phyloP scores from a whole-genome alignment of 1,140 invertebrate genomes.

The Ectropis grisescens region DNA sequence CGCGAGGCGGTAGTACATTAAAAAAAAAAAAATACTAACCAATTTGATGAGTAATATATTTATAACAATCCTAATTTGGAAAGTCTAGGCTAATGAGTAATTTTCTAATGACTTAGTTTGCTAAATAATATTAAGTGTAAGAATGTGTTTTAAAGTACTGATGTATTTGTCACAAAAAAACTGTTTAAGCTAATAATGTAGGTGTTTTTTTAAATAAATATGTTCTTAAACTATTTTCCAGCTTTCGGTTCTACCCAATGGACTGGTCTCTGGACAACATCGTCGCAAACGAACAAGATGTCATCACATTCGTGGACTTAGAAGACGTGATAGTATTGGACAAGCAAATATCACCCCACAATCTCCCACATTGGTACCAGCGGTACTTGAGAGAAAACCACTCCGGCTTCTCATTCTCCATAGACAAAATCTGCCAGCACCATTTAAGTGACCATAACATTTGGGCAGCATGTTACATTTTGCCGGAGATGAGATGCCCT shows the following conservation, averaged over 20 bases:
- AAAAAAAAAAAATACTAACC: no score
- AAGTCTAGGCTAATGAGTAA: no score
- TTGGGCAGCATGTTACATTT: conserved; percentile 55
- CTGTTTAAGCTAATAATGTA: no score
- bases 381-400: conserved; percentile 37
- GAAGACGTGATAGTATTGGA: conserved; percentile 54
- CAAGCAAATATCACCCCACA: conserved; percentile 48
- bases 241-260: conserved; percentile 60
- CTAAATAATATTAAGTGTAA: no score
- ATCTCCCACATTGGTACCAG: conserved; percentile 49
- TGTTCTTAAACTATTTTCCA: no score
- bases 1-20: no score
- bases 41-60: no score
- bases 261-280: conserved; percentile 63
- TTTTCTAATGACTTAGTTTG: no score
- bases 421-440: conserved; percentile 53
- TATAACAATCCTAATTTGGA: no score
- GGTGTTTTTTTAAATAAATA: no score
- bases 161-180: no score
- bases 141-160: no score
- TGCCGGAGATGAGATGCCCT: conserved; percentile 42
- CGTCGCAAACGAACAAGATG: conserved; percentile 50
- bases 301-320: conserved; percentile 51
- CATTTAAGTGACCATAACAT: conserved; percentile 59
- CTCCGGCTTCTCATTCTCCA: conserved; percentile 46